Evolutionary conservation across 2,888 invertebrate genomes (phyloP).

Genomic region (Sturmia bella): DNA sequence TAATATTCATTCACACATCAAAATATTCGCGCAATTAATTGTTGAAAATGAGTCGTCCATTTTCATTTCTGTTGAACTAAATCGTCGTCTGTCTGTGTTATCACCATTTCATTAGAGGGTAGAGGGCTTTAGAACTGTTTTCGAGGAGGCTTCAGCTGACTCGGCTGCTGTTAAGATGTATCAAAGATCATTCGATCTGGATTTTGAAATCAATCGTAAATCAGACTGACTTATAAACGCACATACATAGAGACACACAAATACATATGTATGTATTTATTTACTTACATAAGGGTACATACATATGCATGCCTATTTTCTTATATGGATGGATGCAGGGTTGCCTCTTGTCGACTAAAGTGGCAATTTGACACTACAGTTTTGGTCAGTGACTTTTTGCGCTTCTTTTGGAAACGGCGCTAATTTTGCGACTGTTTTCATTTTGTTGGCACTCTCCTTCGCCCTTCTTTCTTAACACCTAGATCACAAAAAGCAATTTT

Average conservation of each 20-base stretch:
- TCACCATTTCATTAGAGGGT: conserved; percentile 41
- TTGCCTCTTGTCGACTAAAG: too few relatives aligned
- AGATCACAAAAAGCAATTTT: too few relatives aligned
- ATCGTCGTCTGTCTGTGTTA: conserved; percentile 46
- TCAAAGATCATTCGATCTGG: conserved; percentile 55
- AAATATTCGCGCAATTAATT: conserved; percentile 39
- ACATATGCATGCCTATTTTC: background rate
- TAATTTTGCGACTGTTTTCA: too few relatives aligned
- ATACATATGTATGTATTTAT: background rate
- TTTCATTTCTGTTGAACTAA: conserved; percentile 16
- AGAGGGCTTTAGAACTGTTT: conserved; percentile 17
- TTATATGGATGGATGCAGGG: too few relatives aligned
- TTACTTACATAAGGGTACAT: background rate
- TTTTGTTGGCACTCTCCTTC: too few relatives aligned
- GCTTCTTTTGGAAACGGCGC: too few relatives aligned
- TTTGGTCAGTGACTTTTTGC: too few relatives aligned
- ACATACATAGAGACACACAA: background rate
- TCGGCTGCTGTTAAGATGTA: conserved; percentile 25
- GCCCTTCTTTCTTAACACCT: too few relatives aligned
- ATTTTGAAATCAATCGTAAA: conserved; percentile 17
- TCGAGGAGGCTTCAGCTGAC: background rate
- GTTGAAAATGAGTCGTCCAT: conserved; percentile 20
- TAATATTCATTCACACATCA: conserved; percentile 11
- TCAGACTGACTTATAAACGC: background rate
- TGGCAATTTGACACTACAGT: too few relatives aligned